A percentile compares a stretch with the other conserved stretches of the same genome.
phyloP scores from a whole-genome alignment of 2,113 vertebrate species.

The Tapirus terrestris region DNA sequence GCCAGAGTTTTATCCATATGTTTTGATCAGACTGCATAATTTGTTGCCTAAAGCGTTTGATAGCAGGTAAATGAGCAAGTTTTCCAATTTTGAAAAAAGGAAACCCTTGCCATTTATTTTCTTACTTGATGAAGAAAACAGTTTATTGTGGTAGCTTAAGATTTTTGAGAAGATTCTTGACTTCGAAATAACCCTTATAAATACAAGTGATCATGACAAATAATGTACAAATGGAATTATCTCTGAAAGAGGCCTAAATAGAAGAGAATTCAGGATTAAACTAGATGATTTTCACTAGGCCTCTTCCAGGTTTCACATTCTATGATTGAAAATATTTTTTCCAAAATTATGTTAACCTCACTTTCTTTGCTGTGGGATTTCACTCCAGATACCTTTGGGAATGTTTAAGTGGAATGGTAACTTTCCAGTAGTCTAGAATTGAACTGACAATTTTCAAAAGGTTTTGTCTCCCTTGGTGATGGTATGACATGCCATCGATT shows the following conservation, averaged over 20 bases:
- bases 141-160: neutral
- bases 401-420: neutral
- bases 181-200: conserved; percentile 28
- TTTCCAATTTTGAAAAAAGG: neutral
- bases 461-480: conserved; percentile 33
- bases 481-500: neutral
- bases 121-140: neutral
- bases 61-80: neutral
- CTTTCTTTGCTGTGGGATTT: neutral
- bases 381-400: neutral
- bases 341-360: neutral
- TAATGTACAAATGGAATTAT: neutral
- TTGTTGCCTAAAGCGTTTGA: conserved; percentile 44
- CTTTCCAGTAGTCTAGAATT: neutral
- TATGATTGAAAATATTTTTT: neutral
- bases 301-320: neutral
- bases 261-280: conserved; percentile 16
- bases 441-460: neutral
- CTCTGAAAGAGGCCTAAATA: conserved; percentile 18
- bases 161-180: conserved; percentile 5
- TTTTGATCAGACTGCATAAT: neutral
- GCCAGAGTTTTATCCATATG: conserved; percentile 25
- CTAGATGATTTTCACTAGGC: neutral
- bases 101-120: conserved; percentile 45
- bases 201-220: neutral